Evolutionary conservation across 1,140 invertebrate genomes (phyloP).

Genomic region (Caenorhabditis remanei): DNA sequence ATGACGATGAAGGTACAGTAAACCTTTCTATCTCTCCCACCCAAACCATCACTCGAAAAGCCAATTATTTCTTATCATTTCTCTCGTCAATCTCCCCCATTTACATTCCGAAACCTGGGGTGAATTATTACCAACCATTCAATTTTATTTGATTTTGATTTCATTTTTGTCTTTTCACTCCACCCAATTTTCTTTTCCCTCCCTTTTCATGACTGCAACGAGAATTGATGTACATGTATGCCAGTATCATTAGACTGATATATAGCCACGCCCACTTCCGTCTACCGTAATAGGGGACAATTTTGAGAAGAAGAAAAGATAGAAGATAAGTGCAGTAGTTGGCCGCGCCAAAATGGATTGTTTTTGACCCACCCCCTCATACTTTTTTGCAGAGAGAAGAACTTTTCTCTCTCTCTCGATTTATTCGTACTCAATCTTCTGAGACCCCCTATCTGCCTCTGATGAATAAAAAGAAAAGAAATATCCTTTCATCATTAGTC

Average conservation of each 20-base stretch:
- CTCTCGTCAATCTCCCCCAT: constrained; percentile 29
- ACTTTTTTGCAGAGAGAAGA: not conserved
- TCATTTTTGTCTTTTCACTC: not conserved
- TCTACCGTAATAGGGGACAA: constrained; percentile 15
- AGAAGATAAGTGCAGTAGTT: constrained; percentile 28
- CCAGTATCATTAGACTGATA: constrained; percentile 24
- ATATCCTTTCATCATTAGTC: not conserved
- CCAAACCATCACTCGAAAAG: not conserved
- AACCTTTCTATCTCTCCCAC: not conserved
- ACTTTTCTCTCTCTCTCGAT: constrained; percentile 2
- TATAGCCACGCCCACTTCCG: not conserved
- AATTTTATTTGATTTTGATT: constrained; percentile 40
- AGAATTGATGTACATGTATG: constrained; percentile 33
- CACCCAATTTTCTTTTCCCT: not conserved
- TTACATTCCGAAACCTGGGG: constrained; percentile 45
- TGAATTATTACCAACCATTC: constrained; percentile 50
- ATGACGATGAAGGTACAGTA: constrained; percentile 1
- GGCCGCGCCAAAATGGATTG: not conserved
- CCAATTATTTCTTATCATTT: not conserved
- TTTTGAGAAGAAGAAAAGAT: not conserved
- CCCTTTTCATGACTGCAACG: not conserved
- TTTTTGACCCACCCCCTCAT: not conserved
- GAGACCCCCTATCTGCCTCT: constrained; percentile 13
- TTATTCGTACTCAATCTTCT: not conserved
- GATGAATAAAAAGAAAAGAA: constrained; percentile 32